phyloP scores from a whole-genome alignment of 2,113 vertebrate genomes.

The Anguilla japonica region DNA sequence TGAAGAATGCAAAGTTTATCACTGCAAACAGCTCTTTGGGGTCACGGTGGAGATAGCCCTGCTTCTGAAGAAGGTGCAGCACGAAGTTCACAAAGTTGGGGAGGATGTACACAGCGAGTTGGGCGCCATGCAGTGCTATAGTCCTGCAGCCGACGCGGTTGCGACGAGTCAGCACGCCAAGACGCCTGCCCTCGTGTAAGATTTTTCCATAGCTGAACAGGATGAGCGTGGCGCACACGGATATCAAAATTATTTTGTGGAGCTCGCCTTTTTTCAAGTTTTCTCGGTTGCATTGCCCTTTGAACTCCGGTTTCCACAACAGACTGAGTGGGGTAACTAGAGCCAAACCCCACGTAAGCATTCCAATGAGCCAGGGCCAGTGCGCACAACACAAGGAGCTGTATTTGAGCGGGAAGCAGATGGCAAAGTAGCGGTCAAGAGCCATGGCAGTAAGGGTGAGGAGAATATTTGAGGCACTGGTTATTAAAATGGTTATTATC shows the following conservation, averaged over 20 bases:
- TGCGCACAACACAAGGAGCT: slow-evolving; percentile 30
- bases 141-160: slow-evolving; percentile 66
- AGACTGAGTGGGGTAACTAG: slow-evolving; percentile 60
- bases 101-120: slow-evolving; percentile 70
- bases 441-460: slow-evolving; percentile 75
- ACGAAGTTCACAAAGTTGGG: slow-evolving; percentile 69
- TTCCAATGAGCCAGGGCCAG: slow-evolving; percentile 66
- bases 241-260: slow-evolving; percentile 63
- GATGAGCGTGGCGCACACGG: slow-evolving; percentile 60
- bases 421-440: slow-evolving; percentile 68
- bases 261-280: slow-evolving; percentile 47
- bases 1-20: slow-evolving; percentile 68
- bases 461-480: slow-evolving; percentile 69
- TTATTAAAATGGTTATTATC: slow-evolving; percentile 59
- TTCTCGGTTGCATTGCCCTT: slow-evolving; percentile 40
- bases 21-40: slow-evolving; percentile 62
- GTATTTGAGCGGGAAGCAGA: slow-evolving; percentile 72
- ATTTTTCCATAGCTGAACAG: slow-evolving; percentile 70
- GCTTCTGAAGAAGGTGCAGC: slow-evolving; percentile 36
- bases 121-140: slow-evolving; percentile 64
- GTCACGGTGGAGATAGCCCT: fast-evolving
- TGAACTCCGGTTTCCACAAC: fast-evolving
- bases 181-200: slow-evolving; percentile 58
- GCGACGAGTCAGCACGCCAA: slow-evolving; percentile 66
- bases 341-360: slow-evolving; percentile 62